These are phyloP conservation scores for Apantesis nais DNA, from an alignment of 2,888 invertebrate genomes.

Conservation along the genomic window DNA sequence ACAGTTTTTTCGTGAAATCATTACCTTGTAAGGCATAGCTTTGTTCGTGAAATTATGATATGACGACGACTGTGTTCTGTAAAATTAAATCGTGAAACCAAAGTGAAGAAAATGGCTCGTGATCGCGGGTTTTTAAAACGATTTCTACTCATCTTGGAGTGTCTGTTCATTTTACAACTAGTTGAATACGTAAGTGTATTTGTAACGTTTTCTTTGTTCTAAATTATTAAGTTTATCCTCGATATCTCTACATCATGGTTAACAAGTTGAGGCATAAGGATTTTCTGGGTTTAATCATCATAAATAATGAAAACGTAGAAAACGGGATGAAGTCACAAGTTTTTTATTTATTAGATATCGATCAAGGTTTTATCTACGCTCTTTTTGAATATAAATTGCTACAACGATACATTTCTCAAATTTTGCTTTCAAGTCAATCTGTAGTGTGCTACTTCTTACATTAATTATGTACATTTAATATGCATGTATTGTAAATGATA, in stretches of 20 bases:
- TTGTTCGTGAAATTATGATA: conserved; percentile 64
- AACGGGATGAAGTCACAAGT: conserved; percentile 6
- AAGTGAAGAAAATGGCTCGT: conserved; percentile 66
- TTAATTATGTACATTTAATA: neutral
- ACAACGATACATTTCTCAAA: neutral
- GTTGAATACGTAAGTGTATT: conserved; percentile 70
- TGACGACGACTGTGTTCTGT: conserved; percentile 57
- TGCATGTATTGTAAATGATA: neutral
- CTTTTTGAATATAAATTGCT: neutral
- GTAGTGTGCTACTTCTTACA: neutral
- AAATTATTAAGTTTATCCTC: conserved; percentile 49
- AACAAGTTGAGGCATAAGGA: too few species aligned
- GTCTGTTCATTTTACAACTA: conserved; percentile 65
- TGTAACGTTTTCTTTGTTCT: conserved; percentile 55
- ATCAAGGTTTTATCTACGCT: conserved; percentile 20
- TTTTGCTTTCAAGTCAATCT: neutral
- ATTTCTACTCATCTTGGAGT: conserved; percentile 66
- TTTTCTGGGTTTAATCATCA: neutral
- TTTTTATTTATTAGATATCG: conserved; percentile 8
- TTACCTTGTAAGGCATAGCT: conserved; percentile 32
- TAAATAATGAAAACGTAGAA: neutral
- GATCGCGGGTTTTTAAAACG: conserved; percentile 56
- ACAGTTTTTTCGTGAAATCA: conserved; percentile 26
- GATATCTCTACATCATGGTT: conserved; percentile 13
- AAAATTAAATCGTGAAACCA: conserved; percentile 55